A percentile compares a stretch with the other conserved stretches of the same genome.
Conservation (phyloP, 2,113 vertebrate species). For the Peromyscus polionotus region DNA sequence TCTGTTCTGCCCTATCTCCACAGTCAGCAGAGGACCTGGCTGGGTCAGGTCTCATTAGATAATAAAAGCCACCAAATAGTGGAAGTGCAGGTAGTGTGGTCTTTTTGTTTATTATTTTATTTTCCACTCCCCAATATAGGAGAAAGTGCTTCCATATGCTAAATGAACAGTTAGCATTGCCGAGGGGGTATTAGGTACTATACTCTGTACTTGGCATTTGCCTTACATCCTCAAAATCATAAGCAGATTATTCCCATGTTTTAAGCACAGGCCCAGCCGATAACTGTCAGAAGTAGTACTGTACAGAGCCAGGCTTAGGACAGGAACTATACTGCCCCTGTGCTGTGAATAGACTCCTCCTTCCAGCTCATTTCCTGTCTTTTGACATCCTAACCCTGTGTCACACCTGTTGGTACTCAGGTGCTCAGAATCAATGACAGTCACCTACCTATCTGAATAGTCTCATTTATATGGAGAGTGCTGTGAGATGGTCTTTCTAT, state of each 20-base stretch:
- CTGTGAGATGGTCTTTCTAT: no score
- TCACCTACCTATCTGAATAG: background rate
- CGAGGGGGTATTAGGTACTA: background rate
- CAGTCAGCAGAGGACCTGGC: background rate
- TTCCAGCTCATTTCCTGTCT: background rate
- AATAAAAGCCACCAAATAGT: background rate
- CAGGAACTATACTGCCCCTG: background rate
- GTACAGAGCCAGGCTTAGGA: background rate
- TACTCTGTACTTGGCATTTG: background rate
- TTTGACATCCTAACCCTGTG: background rate
- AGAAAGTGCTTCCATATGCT: background rate
- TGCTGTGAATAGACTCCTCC: background rate
- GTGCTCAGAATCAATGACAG: background rate
- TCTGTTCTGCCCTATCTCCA: background rate
- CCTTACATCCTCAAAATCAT: background rate
- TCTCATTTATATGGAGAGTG: background rate
- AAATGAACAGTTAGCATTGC: background rate
- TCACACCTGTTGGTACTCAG: background rate
- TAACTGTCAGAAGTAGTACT: background rate
- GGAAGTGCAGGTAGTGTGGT: background rate
- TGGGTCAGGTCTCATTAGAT: background rate
- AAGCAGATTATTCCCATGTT: background rate
- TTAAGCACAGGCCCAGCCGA: background rate
- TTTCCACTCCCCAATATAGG: background rate
- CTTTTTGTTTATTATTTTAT: background rate